Percentiles rank a stretch among this genome's conserved stretches.
phyloP scores from a whole-genome alignment of 2,797 vertebrate genomes.

The Geotrypetes seraphini region DNA sequence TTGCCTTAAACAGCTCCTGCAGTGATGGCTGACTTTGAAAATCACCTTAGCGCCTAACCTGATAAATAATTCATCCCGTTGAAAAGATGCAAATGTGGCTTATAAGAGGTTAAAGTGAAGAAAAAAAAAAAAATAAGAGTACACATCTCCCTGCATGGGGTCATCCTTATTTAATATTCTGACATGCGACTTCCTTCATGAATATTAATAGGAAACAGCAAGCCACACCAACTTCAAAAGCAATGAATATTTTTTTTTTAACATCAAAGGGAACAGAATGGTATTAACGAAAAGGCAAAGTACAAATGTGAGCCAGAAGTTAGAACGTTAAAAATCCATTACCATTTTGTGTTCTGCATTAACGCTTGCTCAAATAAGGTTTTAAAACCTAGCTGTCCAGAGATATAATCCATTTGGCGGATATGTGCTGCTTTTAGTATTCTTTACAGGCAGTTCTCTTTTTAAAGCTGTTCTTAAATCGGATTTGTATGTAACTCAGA shows the following conservation, averaged over 20 bases:
- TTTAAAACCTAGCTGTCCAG: too few species aligned
- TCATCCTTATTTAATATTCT: conserved; percentile 24
- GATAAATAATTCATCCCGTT: conserved; percentile 36
- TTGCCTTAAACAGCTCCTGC: conserved; percentile 2
- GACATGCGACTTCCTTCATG: conserved; percentile 2
- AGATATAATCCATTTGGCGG: too few species aligned
- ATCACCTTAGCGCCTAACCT: conserved; percentile 8
- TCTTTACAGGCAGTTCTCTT: too few species aligned
- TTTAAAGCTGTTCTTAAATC: too few species aligned
- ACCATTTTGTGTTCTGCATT: background rate
- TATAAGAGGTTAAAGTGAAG: conserved; percentile 30
- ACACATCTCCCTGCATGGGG: conserved; percentile 7
- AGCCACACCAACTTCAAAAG: background rate
- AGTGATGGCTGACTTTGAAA: conserved; percentile 24
- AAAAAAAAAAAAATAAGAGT: too few species aligned
- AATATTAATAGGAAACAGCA: conserved; percentile 8
- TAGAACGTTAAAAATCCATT: background rate
- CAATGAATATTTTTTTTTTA: background rate
- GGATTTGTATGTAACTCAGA: too few species aligned
- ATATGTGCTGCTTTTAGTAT: too few species aligned
- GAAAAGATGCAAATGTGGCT: conserved; percentile 25
- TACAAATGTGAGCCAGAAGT: background rate
- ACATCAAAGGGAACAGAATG: background rate
- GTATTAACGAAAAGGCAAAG: background rate
- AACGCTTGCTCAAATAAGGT: too few species aligned